Evolutionary conservation across 64 coral and sea anemone genomes (phyloP), one percentile per base, ranked within the genome.

Genomic region (Acropora tenuis): DNA sequence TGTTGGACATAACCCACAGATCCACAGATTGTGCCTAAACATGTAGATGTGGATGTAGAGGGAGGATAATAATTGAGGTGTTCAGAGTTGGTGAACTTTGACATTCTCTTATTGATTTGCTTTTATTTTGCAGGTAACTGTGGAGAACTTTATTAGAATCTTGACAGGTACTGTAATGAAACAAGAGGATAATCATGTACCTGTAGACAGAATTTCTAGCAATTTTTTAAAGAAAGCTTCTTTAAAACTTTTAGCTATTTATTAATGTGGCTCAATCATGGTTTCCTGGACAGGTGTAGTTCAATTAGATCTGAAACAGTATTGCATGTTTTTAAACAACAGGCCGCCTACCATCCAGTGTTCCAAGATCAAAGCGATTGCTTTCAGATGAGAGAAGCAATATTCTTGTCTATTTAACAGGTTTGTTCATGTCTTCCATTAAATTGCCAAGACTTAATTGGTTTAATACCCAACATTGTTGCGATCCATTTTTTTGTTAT

Each of bases 301-400:
- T 68, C 4, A 11, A 3, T 68, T 68, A 4, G 63, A 68, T n/a
- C 17, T 55, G 52, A 55, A 55, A 30, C 30, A 55, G 3, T 55
- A 10, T 55, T 55, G 52, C 4, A 10, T 55, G 6, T 71, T 71
- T 40, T 71, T 71, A 6, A 40, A 20, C 17, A 50, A 69, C 59
- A 99, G 97, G 97, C 8, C 88, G 97, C 15, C 60, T 99, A 42
- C 97, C 97, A 55, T 79, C 88, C 82, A 96, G 97, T 92, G 97
- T 96, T 40, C 97, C 97, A 76, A 94, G 97, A 12, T 99, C 97
- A 17, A 99, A 99, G 48, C 63, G 97, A 48, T 75, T 99, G 11
- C 84, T 99, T 18, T 99, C 97, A 17, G 97, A 99, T 90, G 97
- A 99, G 75, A 93, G 97, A 93, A 99, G 97, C 41, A 99, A 99